phyloP scores from a whole-genome alignment of 2,113 vertebrate genomes.

The Sapajus apella region DNA sequence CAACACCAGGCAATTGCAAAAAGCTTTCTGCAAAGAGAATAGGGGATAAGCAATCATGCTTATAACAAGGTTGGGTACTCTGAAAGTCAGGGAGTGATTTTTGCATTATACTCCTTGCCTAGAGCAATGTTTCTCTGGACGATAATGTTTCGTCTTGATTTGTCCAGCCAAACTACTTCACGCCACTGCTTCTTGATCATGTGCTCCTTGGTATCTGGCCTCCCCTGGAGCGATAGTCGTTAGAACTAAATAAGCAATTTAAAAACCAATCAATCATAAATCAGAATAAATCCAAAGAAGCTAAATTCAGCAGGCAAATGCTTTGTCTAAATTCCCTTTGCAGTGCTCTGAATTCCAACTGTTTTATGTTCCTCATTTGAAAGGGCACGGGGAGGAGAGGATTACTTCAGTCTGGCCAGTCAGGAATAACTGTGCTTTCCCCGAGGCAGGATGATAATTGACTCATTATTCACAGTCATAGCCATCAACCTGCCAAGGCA shows the following conservation, averaged over 20 bases:
- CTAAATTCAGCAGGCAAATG: constrained; percentile 50
- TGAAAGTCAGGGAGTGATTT: constrained; percentile 43
- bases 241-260: constrained; percentile 75
- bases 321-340: constrained; percentile 66
- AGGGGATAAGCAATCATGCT: constrained; percentile 3
- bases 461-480: constrained; percentile 82
- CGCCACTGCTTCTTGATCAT: constrained; percentile 42
- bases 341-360: constrained; percentile 71
- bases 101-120: constrained; percentile 38
- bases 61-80: constrained; percentile 51
- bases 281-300: constrained; percentile 73
- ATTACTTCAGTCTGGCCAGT: constrained; percentile 66
- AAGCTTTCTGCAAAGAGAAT: constrained; percentile 22
- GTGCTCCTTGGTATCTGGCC: constrained; percentile 19
- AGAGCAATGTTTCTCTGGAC: constrained; percentile 36
- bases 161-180: constrained; percentile 34
- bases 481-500: constrained; percentile 75
- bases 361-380: constrained; percentile 71
- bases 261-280: constrained; percentile 66
- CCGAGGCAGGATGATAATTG: constrained; percentile 73
- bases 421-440: constrained; percentile 71
- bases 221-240: constrained; percentile 43
- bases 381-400: constrained; percentile 62
- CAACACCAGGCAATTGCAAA: constrained; percentile 47
- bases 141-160: constrained; percentile 33